These are phyloP conservation scores for Ciona savignyi DNA, from an alignment of 23 tunicate genomes.

Conservation along the genomic window DNA sequence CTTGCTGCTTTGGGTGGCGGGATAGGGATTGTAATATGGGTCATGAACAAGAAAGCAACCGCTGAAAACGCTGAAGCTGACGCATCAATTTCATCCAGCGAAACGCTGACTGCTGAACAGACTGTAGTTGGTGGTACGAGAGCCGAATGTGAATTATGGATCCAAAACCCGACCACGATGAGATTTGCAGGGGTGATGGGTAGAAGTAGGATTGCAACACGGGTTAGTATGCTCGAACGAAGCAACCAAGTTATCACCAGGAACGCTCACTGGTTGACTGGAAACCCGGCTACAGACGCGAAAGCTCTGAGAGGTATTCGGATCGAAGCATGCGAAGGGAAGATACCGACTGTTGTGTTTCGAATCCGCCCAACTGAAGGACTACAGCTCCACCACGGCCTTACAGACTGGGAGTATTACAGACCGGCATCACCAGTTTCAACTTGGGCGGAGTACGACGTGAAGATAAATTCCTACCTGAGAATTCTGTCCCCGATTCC, in stretches of 20 bases:
- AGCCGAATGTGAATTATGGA: not conserved
- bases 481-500: constrained; percentile 42
- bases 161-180: constrained; percentile 15
- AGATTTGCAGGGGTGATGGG: constrained; percentile 20
- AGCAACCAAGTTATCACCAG: constrained; percentile 12
- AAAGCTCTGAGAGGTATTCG: constrained; percentile 28
- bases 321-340: constrained; percentile 50
- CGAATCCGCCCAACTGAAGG: constrained; percentile 77
- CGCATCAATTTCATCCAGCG: too few species aligned
- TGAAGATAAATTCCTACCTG: constrained; percentile 23
- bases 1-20: constrained; percentile 49
- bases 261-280: constrained; percentile 78
- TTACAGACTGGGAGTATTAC: constrained; percentile 58
- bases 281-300: constrained; percentile 38
- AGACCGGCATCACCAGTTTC: constrained; percentile 37
- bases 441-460: constrained; percentile 78
- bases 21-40: constrained; percentile 34
- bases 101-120: not conserved
- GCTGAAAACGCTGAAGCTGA: not conserved
- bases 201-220: constrained; percentile 25
- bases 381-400: constrained; percentile 15
- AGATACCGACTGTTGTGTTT: constrained; percentile 64
- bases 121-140: not conserved
- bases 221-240: constrained; percentile 12
- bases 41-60: constrained; percentile 22